phyloP scores from a whole-genome alignment of 2,797 vertebrate species.

The Aldrovandia affinis region DNA sequence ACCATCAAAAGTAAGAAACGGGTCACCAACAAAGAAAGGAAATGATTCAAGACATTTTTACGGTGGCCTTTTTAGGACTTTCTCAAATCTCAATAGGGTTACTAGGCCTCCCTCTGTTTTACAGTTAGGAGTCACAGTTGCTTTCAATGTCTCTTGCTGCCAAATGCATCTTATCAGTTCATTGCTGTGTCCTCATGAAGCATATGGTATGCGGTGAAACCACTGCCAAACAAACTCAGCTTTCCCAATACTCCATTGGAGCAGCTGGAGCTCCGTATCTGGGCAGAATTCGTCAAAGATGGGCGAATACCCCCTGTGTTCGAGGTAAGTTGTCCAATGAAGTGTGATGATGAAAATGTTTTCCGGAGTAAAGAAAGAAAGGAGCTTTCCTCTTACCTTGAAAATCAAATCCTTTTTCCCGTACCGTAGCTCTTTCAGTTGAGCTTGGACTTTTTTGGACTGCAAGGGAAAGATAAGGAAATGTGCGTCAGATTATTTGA shows the following conservation, averaged over 20 bases:
- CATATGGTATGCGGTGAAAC: neutral
- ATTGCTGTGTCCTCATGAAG: neutral
- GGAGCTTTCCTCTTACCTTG: conserved; percentile 83
- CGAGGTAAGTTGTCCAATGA: conserved; percentile 8
- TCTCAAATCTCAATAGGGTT: neutral
- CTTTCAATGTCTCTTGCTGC: neutral
- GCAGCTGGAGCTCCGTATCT: neutral
- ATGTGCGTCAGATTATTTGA: conserved; percentile 73
- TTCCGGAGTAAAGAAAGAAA: conserved; percentile 4
- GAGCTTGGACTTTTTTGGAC: conserved; percentile 97
- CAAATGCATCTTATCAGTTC: neutral
- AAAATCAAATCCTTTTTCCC: conserved; percentile 99
- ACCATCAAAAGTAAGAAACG: neutral
- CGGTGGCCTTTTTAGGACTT: neutral
- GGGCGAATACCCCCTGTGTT: neutral
- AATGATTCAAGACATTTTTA: neutral
- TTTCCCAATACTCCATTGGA: neutral
- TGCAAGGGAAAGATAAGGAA: conserved; percentile 80
- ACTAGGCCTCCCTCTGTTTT: neutral
- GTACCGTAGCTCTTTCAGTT: conserved; percentile 95
- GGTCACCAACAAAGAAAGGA: neutral
- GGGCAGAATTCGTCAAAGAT: neutral
- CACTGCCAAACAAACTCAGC: neutral
- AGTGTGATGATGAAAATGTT: conserved; percentile 26
- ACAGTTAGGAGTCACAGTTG: neutral